A percentile compares a stretch with the other conserved stretches of the same genome.
Evolutionary conservation across 2,113 vertebrate species (phyloP).

Genomic region (Neolamprologus brichardi): DNA sequence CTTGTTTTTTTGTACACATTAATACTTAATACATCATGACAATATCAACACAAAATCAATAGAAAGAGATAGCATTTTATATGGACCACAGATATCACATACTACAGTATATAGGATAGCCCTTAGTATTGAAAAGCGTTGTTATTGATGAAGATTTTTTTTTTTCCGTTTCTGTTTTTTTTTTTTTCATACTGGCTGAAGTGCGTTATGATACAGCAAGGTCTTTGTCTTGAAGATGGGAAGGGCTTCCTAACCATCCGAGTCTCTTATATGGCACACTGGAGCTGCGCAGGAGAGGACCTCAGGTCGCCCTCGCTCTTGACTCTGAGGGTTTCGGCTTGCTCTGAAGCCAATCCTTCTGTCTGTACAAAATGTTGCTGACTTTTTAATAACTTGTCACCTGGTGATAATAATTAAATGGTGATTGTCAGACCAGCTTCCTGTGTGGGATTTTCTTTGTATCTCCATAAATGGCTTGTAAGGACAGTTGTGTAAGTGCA

Average conservation of each 20-base stretch:
- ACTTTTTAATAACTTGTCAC: slow-evolving; percentile 51
- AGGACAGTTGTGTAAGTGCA: slow-evolving; percentile 68
- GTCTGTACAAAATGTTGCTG: slow-evolving; percentile 65
- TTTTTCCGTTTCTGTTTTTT: background rate
- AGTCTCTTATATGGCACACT: slow-evolving; percentile 29
- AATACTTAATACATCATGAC: slow-evolving; percentile 70
- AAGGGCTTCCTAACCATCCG: slow-evolving; percentile 48
- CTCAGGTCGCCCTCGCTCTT: slow-evolving; percentile 29
- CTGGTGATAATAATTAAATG: slow-evolving; percentile 52
- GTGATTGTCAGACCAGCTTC: slow-evolving; percentile 75
- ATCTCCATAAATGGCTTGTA: slow-evolving; percentile 68
- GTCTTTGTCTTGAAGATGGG: slow-evolving; percentile 49
- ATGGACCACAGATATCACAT: slow-evolving; percentile 75
- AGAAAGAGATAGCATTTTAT: slow-evolving; percentile 70
- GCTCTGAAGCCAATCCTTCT: slow-evolving; percentile 43
- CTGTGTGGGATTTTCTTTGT: slow-evolving; percentile 62
- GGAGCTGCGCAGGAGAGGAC: slow-evolving; percentile 36
- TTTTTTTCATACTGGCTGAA: slow-evolving; percentile 49
- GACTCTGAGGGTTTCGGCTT: slow-evolving; percentile 33
- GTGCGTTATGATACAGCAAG: slow-evolving; percentile 67
- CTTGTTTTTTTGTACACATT: slow-evolving; percentile 60
- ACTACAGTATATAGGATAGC: slow-evolving; percentile 75
- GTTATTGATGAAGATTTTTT: slow-evolving; percentile 66
- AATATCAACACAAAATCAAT: slow-evolving; percentile 74
- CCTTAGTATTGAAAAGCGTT: slow-evolving; percentile 77